A percentile compares a stretch with the other conserved stretches of the same genome.
Conservation (phyloP, 2,888 invertebrate species). For the Amiota communis region DNA sequence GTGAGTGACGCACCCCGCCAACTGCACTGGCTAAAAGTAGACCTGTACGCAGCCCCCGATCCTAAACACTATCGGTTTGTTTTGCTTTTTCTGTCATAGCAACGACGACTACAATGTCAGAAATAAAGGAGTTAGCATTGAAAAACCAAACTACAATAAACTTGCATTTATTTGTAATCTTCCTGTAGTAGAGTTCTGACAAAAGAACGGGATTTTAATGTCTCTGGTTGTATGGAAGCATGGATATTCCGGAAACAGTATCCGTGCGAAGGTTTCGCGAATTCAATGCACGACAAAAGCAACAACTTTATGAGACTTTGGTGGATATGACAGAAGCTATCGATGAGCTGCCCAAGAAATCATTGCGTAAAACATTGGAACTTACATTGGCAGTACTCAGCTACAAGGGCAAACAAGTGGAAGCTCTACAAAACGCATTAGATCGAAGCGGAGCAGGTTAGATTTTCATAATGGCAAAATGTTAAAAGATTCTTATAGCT, state of each 20-base stretch:
- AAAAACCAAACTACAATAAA: constrained; percentile 36
- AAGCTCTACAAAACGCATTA: constrained; percentile 48
- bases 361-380: constrained; percentile 68
- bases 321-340: constrained; percentile 58
- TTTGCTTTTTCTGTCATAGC: constrained; percentile 56
- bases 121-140: constrained; percentile 38
- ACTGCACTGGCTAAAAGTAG: not conserved
- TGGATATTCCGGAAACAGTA: constrained; percentile 67
- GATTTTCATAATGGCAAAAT: not conserved
- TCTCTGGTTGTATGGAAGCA: constrained; percentile 36
- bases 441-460: constrained; percentile 45
- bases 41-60: not conserved
- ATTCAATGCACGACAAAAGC: constrained; percentile 62
- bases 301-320: constrained; percentile 68
- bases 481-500: not conserved
- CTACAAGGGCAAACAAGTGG: constrained; percentile 68
- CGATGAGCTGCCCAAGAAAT: constrained; percentile 69
- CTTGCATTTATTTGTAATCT: constrained; percentile 37
- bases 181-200: constrained; percentile 40
- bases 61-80: constrained; percentile 45
- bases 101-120: constrained; percentile 39
- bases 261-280: constrained; percentile 67
- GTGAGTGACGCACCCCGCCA: constrained; percentile 48
- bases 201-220: constrained; percentile 43
- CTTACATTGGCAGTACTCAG: constrained; percentile 66